Base-by-base conservation (phyloP, 2,888 invertebrate genomes). In the Eustalomyia histrio region DNA sequence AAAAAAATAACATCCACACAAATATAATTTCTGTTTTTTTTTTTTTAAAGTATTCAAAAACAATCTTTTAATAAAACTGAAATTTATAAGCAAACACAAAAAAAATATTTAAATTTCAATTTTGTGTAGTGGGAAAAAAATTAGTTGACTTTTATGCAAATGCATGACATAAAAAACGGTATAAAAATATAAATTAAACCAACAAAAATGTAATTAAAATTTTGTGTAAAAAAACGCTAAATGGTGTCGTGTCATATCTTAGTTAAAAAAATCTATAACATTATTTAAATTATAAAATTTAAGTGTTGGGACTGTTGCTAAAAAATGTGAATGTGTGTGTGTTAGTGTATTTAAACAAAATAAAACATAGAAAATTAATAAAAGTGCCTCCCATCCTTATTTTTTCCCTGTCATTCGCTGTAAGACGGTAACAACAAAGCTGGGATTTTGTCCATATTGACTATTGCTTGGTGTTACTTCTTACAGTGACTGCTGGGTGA, bases 391-490 rank as follows among this genome's bases (percentile, higher is more conserved):
- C 5, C n/a, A 12, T 39, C 1, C 39, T 12, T 4, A 6, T 35
- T 9, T 47, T 47, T 80, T 79, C 74, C 83, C 85, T 88, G 92
- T 93, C 92, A 93, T 91, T 92, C 95, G 95, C 96, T 96, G 95
- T 96, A 96, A 96, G 95, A 94, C 94, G 94, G 94, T 87, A 87
- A 95, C 95, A 94, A 95, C 95, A 96, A 74, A 95, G 96, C 96
- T 94, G 93, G 61, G 72, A 67, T 84, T 93, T 92, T 92, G 90
- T 91, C 65, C 60, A 52, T 65, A 43, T 78, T 90, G 90, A 92
- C 92, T 90, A 92, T 89, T 93, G 96, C 95, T 96, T 97, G 96
- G 96, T 97, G 96, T 97, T 97, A 96, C 95, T 96, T 96, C 96
- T 97, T 96, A 96, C 96, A 96, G 96, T 96, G 96, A 95, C 94